Conservation (phyloP, 2,113 vertebrate species). For the Myrmecophaga tridactyla region DNA sequence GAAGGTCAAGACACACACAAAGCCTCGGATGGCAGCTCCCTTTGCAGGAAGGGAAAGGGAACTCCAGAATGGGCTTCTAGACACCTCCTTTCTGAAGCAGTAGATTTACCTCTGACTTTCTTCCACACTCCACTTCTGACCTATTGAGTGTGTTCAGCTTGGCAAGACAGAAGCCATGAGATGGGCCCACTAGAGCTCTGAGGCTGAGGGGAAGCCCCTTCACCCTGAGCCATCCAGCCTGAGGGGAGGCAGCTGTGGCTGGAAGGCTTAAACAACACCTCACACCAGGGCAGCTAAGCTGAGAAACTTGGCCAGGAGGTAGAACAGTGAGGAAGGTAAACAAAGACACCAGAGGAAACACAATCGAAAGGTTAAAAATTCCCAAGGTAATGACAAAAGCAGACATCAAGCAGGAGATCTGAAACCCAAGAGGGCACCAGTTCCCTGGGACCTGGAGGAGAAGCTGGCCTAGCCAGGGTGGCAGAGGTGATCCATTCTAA, state of each 20-base stretch:
- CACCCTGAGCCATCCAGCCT: not conserved
- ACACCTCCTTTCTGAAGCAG: not conserved
- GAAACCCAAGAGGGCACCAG: not conserved
- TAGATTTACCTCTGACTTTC: not conserved
- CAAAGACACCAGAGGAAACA: conserved; percentile 53
- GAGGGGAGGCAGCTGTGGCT: not conserved
- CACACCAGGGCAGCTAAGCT: conserved; percentile 53
- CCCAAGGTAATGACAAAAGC: conserved; percentile 48
- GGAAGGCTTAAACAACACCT: conserved; percentile 26
- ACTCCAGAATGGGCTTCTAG: not conserved
- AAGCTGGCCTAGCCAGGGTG: not conserved
- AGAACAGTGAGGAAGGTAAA: conserved; percentile 65
- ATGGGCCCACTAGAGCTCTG: not conserved
- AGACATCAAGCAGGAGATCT: not conserved
- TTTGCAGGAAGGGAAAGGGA: not conserved
- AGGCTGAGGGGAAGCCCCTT: not conserved
- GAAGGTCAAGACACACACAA: not conserved
- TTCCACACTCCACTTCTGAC: not conserved
- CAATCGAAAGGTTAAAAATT: not conserved
- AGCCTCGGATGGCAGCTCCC: not conserved
- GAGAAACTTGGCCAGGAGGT: conserved; percentile 66
- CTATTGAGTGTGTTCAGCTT: not conserved
- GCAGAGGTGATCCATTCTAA: not conserved
- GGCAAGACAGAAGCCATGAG: not conserved
- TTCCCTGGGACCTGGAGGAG: not conserved